Base-by-base conservation (phyloP, 2,797 vertebrate genomes). In the Chaenodraco wilsoni region DNA sequence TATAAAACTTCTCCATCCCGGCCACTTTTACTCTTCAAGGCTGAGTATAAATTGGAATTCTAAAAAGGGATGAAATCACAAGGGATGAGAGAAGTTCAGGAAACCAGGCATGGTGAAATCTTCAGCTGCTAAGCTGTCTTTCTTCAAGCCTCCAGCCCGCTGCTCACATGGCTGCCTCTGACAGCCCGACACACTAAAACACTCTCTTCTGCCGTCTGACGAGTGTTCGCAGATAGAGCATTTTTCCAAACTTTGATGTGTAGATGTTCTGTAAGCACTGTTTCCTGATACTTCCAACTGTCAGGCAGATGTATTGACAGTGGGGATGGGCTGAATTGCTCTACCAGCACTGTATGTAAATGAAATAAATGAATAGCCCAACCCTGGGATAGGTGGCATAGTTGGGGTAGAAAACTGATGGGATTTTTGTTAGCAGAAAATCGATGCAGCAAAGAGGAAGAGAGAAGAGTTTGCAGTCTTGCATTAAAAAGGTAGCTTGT, bases 1-100 rank as follows among this genome's bases (percentile, higher is more conserved):
- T 48, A 76, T 81, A 71, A 77, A 90, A 85, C 83, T 70, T 74
- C 76, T 78, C 79, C 74, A 70, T 79, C 59, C 70, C 46, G 21
- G 3, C 31, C 60, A 63, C 64, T 69, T 74, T 76, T 84, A 65
- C 77, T 68, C 88, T 93, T 87, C 87, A 87, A 90, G 78, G 86
- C 89, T 75, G 48, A 70, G 74, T 84, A 91, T 93, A 89, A 89
- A 92, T 88, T 89, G 88, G 81, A 91, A 88, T 93, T 89, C 78
- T 84, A 75, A 86, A 88, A 84, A 21, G 21, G 81, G 41, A 76
- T 84, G 78, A 89, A 90, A 87, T 90, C 87, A 79, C 76, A 57
- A 70, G 88, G 88, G 88, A 84, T 79, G 82, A 84, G 80, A 84
- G 79, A 84, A 83, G 84, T 87, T 75, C 54, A 82, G 69, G 74